Conservation (phyloP, 2,888 invertebrate genomes). For the Unio delphinus region DNA sequence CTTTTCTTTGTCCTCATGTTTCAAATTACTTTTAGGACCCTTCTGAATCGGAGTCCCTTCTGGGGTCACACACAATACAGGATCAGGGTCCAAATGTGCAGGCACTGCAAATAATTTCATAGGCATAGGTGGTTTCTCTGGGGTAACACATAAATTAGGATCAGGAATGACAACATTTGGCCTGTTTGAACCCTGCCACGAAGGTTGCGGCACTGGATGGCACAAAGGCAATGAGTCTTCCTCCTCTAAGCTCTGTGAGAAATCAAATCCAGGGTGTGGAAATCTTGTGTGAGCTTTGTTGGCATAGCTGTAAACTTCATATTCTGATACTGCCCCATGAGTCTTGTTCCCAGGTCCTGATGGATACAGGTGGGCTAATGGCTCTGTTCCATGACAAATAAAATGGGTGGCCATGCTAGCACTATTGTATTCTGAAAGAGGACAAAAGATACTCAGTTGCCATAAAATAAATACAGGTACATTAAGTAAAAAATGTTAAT, state of each 20-base stretch:
- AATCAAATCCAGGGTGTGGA: conserved; percentile 50
- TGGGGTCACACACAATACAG: conserved; percentile 53
- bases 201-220: conserved; percentile 31
- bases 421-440: too few relatives aligned
- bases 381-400: conserved; percentile 45
- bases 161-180: conserved; percentile 34
- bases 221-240: conserved; percentile 47
- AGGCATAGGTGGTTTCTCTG: conserved; percentile 27
- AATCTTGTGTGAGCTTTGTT: conserved; percentile 40
- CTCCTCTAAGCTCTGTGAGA: conserved; percentile 42
- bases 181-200: conserved; percentile 21
- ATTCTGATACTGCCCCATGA: conserved; percentile 50
- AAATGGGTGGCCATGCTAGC: conserved; percentile 45
- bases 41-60: conserved; percentile 28
- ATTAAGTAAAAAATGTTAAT: too few relatives aligned
- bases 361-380: conserved; percentile 37
- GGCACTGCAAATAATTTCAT: too few relatives aligned
- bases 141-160: conserved; percentile 47
- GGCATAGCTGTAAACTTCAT: conserved; percentile 36
- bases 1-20: conserved; percentile 10
- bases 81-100: conserved; percentile 38
- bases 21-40: conserved; percentile 10
- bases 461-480: too few relatives aligned
- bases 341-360: conserved; percentile 18
- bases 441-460: too few relatives aligned